Conservation (phyloP, 37 sponge, comb jelly and placozoan genomes). For the Aphrocallistes beatrix region DNA sequence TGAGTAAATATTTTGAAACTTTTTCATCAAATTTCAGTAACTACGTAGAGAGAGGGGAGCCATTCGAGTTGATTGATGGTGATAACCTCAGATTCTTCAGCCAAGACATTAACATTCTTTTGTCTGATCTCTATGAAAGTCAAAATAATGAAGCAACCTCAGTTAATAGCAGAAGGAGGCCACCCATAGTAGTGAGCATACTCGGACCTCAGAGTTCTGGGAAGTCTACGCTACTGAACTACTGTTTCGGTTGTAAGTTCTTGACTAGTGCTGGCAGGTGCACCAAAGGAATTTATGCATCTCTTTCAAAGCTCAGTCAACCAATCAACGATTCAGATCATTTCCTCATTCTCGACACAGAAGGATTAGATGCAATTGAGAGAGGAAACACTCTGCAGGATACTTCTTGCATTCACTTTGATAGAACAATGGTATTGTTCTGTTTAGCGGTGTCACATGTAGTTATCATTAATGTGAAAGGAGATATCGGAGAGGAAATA, state of each 20-base stretch:
- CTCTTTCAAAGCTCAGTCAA: neutral
- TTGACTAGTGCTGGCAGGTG: slow-evolving; percentile 1
- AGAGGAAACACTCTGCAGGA: neutral
- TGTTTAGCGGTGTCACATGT: neutral
- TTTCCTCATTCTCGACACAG: neutral
- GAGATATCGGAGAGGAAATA: neutral
- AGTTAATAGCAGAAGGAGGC: neutral
- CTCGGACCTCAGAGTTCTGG: neutral
- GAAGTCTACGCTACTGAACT: neutral
- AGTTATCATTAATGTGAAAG: neutral
- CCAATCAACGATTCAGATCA: neutral
- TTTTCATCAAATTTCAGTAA: neutral
- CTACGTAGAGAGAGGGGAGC: slow-evolving; percentile 7
- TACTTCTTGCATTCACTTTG: neutral
- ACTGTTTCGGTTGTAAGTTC: slow-evolving; percentile 8
- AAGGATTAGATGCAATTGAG: slow-evolving; percentile 7
- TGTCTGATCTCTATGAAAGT: neutral
- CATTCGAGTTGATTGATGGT: neutral
- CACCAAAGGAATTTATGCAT: neutral
- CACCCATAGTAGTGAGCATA: slow-evolving; percentile 6
- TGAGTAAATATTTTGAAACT: neutral
- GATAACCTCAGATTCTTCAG: neutral
- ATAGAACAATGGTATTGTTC: slow-evolving; percentile 16
- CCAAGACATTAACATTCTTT: neutral
- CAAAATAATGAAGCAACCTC: neutral